Conservation (phyloP, 2,888 invertebrate genomes). For the Digitonthophagus gazella region DNA sequence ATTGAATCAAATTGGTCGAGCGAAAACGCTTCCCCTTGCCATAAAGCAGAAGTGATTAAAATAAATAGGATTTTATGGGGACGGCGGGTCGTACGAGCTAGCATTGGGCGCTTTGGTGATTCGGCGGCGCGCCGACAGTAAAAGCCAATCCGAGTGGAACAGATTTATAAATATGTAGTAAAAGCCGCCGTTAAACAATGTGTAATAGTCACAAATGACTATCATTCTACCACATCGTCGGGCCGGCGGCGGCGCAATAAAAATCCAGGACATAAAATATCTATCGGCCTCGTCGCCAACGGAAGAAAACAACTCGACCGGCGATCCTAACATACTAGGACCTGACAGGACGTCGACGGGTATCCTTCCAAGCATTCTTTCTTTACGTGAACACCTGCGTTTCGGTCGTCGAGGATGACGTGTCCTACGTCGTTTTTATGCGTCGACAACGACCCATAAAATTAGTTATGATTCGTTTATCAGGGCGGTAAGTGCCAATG, state of each 20-base stretch:
- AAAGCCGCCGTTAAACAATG: constrained; percentile 26
- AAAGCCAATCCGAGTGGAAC: constrained; percentile 16
- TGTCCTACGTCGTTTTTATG: constrained; percentile 21
- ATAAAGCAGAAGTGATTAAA: neutral
- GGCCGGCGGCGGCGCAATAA: constrained; percentile 28
- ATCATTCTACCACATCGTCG: constrained; percentile 32
- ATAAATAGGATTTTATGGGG: neutral
- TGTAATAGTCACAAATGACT: constrained; percentile 33
- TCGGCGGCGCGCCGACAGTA: constrained; percentile 6
- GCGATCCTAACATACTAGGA: neutral
- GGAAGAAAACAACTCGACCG: neutral
- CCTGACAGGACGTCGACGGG: constrained; percentile 11
- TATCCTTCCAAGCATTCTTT: constrained; percentile 27
- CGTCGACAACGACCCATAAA: constrained; percentile 27
- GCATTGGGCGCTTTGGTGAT: neutral
- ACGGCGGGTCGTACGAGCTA: neutral
- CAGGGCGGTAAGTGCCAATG: constrained; percentile 22
- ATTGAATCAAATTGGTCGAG: neutral
- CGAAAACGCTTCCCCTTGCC: neutral
- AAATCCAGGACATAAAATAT: constrained; percentile 31
- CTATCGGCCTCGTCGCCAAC: constrained; percentile 24
- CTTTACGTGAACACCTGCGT: constrained; percentile 27
- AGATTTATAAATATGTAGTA: constrained; percentile 24
- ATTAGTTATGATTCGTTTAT: constrained; percentile 25
- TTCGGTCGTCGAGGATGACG: neutral